Conservation (phyloP, 2,113 vertebrate species). For the Perca flavescens region DNA sequence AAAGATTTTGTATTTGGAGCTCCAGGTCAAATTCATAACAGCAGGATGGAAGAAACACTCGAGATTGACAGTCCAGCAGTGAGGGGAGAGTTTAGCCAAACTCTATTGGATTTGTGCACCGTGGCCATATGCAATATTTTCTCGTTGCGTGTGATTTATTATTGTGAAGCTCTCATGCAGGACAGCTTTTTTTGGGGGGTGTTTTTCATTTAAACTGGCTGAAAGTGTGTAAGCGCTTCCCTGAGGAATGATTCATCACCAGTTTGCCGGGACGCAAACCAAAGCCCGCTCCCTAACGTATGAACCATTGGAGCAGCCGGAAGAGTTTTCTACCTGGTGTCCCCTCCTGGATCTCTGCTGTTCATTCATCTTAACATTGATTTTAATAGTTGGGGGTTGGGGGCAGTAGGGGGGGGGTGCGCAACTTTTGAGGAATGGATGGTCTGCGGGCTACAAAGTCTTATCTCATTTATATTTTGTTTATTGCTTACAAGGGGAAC, state of each 20-base stretch:
- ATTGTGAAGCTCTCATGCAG: conserved; percentile 53
- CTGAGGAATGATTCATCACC: conserved; percentile 75
- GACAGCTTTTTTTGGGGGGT: conserved; percentile 59
- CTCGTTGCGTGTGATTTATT: conserved; percentile 68
- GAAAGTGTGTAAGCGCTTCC: conserved; percentile 71
- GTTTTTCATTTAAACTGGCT: conserved; percentile 78
- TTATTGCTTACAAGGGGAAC: conserved; percentile 63
- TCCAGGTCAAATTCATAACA: conserved; percentile 36
- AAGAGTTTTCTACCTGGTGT: conserved; percentile 64
- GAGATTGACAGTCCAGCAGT: conserved; percentile 50
- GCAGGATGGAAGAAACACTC: conserved; percentile 18
- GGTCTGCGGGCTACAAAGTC: conserved; percentile 47
- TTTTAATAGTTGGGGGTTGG: conserved; percentile 63
- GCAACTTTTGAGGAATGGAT: conserved; percentile 52
- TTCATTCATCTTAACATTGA: conserved; percentile 73
- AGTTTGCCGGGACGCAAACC: conserved; percentile 44
- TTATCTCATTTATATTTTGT: conserved; percentile 67
- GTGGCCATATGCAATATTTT: conserved; percentile 34
- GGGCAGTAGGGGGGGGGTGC: background rate
- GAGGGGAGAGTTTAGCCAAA: conserved; percentile 27
- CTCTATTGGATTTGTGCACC: conserved; percentile 38
- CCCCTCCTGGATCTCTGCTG: conserved; percentile 35
- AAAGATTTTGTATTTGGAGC: conserved; percentile 19
- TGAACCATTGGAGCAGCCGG: conserved; percentile 62
- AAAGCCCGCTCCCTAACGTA: conserved; percentile 66